phyloP scores from a whole-genome alignment of 2,113 vertebrate species.

The Podarcis muralis region DNA sequence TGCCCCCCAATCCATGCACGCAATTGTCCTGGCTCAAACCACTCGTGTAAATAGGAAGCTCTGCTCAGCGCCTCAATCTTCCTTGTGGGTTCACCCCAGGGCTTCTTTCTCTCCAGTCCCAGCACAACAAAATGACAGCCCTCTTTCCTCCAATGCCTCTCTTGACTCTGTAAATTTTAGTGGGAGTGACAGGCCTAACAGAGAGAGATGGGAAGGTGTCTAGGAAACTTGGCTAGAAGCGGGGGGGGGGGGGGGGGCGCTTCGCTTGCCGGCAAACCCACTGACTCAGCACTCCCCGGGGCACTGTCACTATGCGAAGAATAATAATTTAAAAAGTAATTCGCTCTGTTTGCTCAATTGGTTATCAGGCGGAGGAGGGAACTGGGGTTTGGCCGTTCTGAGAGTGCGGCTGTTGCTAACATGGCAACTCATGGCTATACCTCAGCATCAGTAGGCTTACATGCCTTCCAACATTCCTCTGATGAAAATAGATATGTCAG shows the following conservation, averaged over 20 bases:
- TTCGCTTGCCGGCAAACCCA: background rate
- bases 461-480: no score
- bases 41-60: background rate
- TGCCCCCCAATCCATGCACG: background rate
- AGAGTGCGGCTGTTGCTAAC: background rate
- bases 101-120: background rate
- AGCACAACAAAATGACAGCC: background rate
- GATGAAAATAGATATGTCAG: no score
- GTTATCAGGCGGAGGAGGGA: background rate
- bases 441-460: background rate
- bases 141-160: background rate
- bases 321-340: no score
- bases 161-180: background rate
- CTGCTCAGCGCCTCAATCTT: background rate
- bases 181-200: background rate
- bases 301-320: background rate
- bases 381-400: background rate
- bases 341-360: background rate
- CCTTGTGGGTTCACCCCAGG: conserved; percentile 5
- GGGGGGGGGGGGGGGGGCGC: background rate
- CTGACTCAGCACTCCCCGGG: background rate
- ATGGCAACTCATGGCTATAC: background rate
- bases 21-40: background rate
- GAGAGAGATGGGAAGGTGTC: background rate
- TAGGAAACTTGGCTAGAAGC: background rate